These are phyloP conservation scores for Borostomias antarcticus DNA, from an alignment of 2,797 vertebrate genomes.

Conservation along the genomic window DNA sequence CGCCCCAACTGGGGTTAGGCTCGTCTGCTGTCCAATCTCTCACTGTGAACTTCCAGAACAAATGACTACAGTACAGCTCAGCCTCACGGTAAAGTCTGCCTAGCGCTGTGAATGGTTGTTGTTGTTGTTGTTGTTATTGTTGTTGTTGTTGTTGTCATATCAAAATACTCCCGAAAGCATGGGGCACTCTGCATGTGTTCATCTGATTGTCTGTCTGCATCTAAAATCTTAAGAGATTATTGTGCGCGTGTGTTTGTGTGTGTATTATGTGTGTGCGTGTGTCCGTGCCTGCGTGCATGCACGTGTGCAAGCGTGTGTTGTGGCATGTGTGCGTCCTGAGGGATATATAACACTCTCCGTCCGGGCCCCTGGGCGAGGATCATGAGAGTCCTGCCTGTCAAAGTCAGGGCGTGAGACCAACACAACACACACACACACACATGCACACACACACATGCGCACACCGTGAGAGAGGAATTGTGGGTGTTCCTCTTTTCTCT, in stretches of 20 bases:
- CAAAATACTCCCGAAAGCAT: conserved; percentile 7
- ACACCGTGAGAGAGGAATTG: conserved; percentile 64
- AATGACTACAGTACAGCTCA: background rate
- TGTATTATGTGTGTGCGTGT: background rate
- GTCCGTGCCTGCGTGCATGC: no score
- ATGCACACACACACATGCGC: conserved; percentile 25
- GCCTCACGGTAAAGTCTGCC: background rate
- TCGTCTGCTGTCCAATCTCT: background rate
- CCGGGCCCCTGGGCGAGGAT: background rate
- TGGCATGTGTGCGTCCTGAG: no score
- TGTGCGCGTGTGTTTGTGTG: background rate
- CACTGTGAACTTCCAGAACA: background rate
- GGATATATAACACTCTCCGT: no score
- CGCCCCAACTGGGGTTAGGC: background rate
- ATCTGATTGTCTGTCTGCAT: background rate
- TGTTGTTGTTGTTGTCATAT: background rate
- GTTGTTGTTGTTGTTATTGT: background rate
- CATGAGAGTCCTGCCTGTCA: background rate
- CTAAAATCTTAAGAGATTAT: conserved; percentile 16
- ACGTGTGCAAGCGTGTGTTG: no score
- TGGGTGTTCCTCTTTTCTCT: conserved; percentile 59
- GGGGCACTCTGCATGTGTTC: conserved; percentile 21
- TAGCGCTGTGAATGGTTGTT: background rate
- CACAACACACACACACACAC: no score
- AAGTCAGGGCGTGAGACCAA: background rate